Evolutionary conservation across 2,888 invertebrate species (phyloP).

Genomic region (Dynastes grantii): DNA sequence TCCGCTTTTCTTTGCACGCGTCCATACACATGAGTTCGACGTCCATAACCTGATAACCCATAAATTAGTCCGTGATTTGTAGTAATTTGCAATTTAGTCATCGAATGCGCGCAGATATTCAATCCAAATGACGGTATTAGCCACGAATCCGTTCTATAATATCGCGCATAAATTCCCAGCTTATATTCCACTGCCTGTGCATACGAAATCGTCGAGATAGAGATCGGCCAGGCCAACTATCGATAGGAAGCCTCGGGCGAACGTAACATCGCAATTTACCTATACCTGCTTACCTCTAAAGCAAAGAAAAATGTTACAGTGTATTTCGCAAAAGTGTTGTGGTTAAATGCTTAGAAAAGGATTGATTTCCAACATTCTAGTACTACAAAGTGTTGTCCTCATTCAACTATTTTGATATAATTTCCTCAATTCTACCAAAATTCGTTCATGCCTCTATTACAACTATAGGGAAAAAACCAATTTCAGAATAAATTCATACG

Average conservation of each 20-base stretch:
- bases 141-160: slow-evolving; percentile 61
- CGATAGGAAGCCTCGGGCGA: slow-evolving; percentile 58
- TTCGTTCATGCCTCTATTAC: too few relatives aligned
- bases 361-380: too few relatives aligned
- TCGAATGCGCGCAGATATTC: slow-evolving; percentile 56
- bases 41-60: slow-evolving; percentile 54
- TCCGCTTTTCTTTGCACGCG: neutral
- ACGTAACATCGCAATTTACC: slow-evolving; percentile 61
- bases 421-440: too few relatives aligned
- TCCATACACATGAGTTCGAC: slow-evolving; percentile 32
- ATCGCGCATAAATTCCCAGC: slow-evolving; percentile 62
- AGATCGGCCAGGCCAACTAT: slow-evolving; percentile 55
- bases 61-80: slow-evolving; percentile 55
- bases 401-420: too few relatives aligned
- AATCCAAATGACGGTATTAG: slow-evolving; percentile 63
- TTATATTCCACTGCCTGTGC: slow-evolving; percentile 59
- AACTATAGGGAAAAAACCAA: too few relatives aligned
- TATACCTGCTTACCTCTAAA: slow-evolving; percentile 60
- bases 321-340: slow-evolving; percentile 39
- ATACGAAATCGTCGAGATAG: slow-evolving; percentile 63
- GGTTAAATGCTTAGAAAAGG: neutral
- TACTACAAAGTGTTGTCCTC: too few relatives aligned
- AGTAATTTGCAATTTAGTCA: slow-evolving; percentile 56
- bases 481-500: too few relatives aligned
- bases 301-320: slow-evolving; percentile 55